These are phyloP conservation scores for Pan troglodytes DNA, from an alignment of 2,113 vertebrate species.

Conservation along the genomic window NHGRI_mPanTro3-v2.1_pri NC_072403.2:180523001-180523500, in stretches of 20 bases:
- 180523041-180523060: neutral
- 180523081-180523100: neutral
- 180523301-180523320: constrained; percentile 72
- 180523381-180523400: constrained; percentile 83
- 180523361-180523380: constrained; percentile 80
- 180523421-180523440: constrained; percentile 84
- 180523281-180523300: constrained; percentile 69
- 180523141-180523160: neutral
- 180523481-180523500: constrained; percentile 48
- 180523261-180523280: constrained; percentile 72
- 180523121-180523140: neutral
- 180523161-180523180: constrained; percentile 36
- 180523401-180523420: constrained; percentile 81
- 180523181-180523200: neutral
- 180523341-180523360: constrained; percentile 63
- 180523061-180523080: neutral
- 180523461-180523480: constrained; percentile 57
- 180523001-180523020: rapidly evolving
- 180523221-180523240: constrained; percentile 61
- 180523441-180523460: constrained; percentile 64
- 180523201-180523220: constrained; percentile 19
- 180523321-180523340: constrained; percentile 74
- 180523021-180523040: no score
- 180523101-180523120: neutral
- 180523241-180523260: constrained; percentile 32